These are phyloP conservation scores for Quadroppia sp. DNA, from an alignment of 2,888 invertebrate species.

Conservation along the genomic window DNA sequence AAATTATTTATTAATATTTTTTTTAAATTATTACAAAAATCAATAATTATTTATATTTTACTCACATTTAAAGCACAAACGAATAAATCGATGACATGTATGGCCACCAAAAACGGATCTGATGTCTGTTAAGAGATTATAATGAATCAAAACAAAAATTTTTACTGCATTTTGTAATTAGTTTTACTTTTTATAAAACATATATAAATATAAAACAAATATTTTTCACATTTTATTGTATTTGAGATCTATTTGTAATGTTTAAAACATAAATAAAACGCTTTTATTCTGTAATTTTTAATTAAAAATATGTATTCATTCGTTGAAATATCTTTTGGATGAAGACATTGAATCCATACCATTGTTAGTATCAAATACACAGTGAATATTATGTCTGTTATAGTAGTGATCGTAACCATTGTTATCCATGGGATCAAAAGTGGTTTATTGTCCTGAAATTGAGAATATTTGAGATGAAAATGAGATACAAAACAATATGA, in stretches of 20 bases:
- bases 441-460: conserved; percentile 18
- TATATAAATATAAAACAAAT: background rate
- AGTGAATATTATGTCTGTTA: background rate
- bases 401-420: background rate
- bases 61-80: conserved; percentile 23
- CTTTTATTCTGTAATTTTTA: too few species aligned
- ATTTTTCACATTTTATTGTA: background rate
- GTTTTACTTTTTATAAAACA: background rate
- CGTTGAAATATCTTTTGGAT: too few species aligned
- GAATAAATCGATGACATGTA: conserved; percentile 17
- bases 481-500: too few species aligned
- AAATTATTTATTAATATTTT: background rate
- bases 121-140: background rate
- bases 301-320: too few species aligned
- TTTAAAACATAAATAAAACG: too few species aligned
- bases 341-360: background rate
- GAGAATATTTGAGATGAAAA: background rate
- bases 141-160: background rate
- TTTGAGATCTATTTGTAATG: too few species aligned
- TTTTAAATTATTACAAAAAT: background rate
- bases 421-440: background rate
- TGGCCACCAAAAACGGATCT: background rate
- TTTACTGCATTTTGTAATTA: too few species aligned
- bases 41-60: too few species aligned
- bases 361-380: conserved; percentile 1